A percentile compares a stretch with the other conserved stretches of the same genome.
These are phyloP conservation scores for Monochamus saltuarius DNA, from an alignment of 1,140 invertebrate species.

Conservation along the genomic window DNA sequence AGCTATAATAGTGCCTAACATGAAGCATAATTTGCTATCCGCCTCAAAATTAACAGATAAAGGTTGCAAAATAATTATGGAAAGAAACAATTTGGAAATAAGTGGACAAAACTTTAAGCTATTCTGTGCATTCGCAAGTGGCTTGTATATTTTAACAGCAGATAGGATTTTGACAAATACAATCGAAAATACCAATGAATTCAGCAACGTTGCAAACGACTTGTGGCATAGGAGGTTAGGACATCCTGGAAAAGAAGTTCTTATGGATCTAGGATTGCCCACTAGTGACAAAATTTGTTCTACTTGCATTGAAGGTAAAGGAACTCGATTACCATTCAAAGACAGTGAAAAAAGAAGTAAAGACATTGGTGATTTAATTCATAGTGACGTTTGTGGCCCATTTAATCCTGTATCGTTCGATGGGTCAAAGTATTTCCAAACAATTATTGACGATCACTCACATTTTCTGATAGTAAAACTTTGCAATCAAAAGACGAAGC, in stretches of 20 bases:
- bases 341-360: constrained; percentile 24
- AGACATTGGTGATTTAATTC: constrained; percentile 37
- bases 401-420: constrained; percentile 39
- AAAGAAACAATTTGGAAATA: constrained; percentile 38
- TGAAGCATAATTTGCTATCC: constrained; percentile 46
- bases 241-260: constrained; percentile 23
- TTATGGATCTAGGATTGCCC: constrained; percentile 12
- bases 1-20: constrained; percentile 30
- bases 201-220: constrained; percentile 3
- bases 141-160: constrained; percentile 46
- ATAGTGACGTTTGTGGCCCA: constrained; percentile 45
- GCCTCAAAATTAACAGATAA: constrained; percentile 43
- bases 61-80: neutral
- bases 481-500: constrained; percentile 41
- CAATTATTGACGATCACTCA: constrained; percentile 50
- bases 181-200: constrained; percentile 6
- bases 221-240: constrained; percentile 31
- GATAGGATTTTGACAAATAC: constrained; percentile 9
- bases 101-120: constrained; percentile 49
- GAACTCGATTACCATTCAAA: constrained; percentile 34
- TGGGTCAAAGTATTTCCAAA: constrained; percentile 46
- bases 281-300: constrained; percentile 28
- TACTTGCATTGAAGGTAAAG: constrained; percentile 37
- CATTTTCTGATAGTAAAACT: constrained; percentile 43
- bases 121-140: constrained; percentile 45